Conservation (phyloP, 2,113 vertebrate genomes). For the Podiceps cristatus region DNA sequence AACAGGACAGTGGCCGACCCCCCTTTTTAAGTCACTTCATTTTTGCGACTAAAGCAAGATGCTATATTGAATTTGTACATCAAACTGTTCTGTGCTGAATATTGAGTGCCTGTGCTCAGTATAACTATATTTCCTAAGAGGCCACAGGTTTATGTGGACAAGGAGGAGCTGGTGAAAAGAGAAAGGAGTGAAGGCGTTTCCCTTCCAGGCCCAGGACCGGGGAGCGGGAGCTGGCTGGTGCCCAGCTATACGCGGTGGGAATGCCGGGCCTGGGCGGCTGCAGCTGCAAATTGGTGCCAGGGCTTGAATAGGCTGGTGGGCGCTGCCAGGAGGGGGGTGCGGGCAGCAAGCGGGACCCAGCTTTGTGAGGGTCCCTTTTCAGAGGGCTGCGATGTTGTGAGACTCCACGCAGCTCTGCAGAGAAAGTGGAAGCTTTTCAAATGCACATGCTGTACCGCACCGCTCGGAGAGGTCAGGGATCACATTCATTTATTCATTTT, state of each 20-base stretch:
- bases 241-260: rapidly evolving
- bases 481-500: not conserved
- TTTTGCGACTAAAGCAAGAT: not conserved
- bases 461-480: not conserved
- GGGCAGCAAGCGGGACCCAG: not conserved
- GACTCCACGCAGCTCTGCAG: not conserved
- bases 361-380: constrained; percentile 53
- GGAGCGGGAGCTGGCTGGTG: not conserved
- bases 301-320: not conserved
- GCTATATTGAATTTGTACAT: not conserved
- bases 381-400: not conserved
- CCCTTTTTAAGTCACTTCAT: not conserved
- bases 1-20: not conserved
- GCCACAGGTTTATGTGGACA: not conserved
- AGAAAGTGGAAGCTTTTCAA: constrained; percentile 43
- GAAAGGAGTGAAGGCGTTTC: not conserved
- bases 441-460: not conserved
- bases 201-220: not conserved
- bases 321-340: constrained; percentile 7
- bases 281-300: not conserved
- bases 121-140: not conserved
- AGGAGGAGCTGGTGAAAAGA: not conserved
- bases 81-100: not conserved
- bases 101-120: not conserved
- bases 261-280: not conserved